Conservation (phyloP, 2,113 vertebrate species). For the Triplophysa siluroides region DNA sequence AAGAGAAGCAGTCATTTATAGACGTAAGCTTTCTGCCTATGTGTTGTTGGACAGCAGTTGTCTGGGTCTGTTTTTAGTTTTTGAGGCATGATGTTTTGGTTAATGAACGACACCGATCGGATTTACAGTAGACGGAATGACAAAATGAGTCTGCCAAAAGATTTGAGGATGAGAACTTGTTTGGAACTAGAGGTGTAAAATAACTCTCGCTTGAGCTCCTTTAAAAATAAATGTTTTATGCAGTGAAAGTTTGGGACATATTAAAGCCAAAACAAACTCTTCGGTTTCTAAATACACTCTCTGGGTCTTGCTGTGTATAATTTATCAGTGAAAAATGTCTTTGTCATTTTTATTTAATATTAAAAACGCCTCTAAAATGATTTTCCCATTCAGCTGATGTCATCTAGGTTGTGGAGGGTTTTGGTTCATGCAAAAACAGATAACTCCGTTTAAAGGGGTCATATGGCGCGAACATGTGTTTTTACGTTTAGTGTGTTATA, state of each 20-base stretch:
- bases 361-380: no score
- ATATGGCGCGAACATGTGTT: no score
- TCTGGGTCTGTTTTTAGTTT: neutral
- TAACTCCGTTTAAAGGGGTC: no score
- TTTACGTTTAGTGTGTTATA: no score
- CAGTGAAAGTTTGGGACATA: neutral
- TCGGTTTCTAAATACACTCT: no score
- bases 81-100: neutral
- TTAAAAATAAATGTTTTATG: conserved; percentile 12
- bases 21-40: conserved; percentile 2
- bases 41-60: neutral
- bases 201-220: no score
- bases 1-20: neutral
- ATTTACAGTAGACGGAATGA: neutral
- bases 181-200: neutral
- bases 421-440: no score
- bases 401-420: no score
- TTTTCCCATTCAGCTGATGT: no score
- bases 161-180: neutral
- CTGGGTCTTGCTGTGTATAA: no score
- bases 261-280: neutral
- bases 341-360: no score
- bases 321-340: no score
- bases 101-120: neutral
- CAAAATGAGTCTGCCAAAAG: conserved; percentile 2